Evolutionary conservation across 2,888 invertebrate species (phyloP).

Genomic region (Agrilus mali): DNA sequence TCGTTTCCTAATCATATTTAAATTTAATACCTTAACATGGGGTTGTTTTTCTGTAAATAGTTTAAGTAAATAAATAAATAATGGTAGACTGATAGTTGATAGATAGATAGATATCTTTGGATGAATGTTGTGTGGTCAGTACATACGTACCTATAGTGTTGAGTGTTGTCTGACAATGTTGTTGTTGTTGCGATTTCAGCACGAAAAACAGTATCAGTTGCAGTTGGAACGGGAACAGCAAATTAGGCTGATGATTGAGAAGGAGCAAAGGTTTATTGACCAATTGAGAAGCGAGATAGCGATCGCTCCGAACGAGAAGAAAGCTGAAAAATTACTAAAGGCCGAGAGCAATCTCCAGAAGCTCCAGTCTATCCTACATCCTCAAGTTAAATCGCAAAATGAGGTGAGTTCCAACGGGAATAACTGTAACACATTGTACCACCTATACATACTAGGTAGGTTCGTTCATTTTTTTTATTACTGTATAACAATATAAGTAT

Average conservation of each 20-base stretch:
- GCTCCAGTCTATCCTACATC: conserved; percentile 42
- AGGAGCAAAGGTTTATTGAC: conserved; percentile 72
- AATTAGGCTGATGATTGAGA: conserved; percentile 78
- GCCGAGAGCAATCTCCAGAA: conserved; percentile 48
- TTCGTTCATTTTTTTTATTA: background rate
- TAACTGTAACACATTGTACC: background rate
- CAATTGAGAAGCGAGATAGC: conserved; percentile 58
- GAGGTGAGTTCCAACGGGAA: conserved; percentile 21
- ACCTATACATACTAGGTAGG: background rate
- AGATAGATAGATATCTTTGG: too few relatives aligned
- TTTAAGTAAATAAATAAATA: too few relatives aligned
- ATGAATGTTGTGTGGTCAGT: too few relatives aligned
- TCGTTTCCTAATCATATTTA: too few relatives aligned
- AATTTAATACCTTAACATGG: too few relatives aligned
- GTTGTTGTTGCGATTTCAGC: conserved; percentile 39
- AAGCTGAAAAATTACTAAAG: conserved; percentile 40
- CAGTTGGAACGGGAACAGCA: conserved; percentile 75
- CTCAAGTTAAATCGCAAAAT: conserved; percentile 21
- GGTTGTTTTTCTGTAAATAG: too few relatives aligned
- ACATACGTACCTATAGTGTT: too few relatives aligned
- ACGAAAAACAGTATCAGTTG: conserved; percentile 73
- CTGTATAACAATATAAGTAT: too few relatives aligned
- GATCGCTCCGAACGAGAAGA: conserved; percentile 33
- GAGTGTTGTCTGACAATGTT: background rate
- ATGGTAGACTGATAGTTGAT: too few relatives aligned